Conservation (phyloP, 2,888 invertebrate species). For the Drosophila mimetica region DNA sequence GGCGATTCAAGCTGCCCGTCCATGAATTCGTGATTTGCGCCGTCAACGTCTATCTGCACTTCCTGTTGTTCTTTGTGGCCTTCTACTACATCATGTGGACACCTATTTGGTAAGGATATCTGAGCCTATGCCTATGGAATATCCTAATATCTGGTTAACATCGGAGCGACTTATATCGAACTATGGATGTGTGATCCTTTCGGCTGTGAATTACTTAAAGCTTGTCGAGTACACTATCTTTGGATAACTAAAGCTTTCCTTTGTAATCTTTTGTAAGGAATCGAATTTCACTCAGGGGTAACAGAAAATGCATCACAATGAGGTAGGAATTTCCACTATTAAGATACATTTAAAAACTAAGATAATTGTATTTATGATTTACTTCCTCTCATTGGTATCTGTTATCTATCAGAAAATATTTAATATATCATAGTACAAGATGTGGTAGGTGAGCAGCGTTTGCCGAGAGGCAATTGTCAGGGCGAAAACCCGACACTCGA, state of each 20-base stretch:
- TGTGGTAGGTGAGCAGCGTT: background rate
- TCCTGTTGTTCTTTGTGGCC: conserved; percentile 31
- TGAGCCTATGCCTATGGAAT: too few relatives aligned
- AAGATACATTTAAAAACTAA: too few relatives aligned
- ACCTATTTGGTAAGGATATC: background rate
- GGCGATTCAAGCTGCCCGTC: conserved; percentile 23
- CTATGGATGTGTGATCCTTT: background rate
- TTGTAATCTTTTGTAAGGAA: background rate
- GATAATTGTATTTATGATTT: too few relatives aligned
- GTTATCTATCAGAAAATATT: too few relatives aligned
- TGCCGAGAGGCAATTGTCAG: conserved; percentile 17
- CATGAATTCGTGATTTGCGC: conserved; percentile 33
- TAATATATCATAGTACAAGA: too few relatives aligned
- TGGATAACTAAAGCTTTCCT: background rate
- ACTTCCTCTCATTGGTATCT: too few relatives aligned
- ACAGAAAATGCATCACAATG: too few relatives aligned
- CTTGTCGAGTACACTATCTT: background rate
- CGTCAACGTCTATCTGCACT: conserved; percentile 28
- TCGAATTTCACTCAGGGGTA: too few relatives aligned
- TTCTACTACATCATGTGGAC: conserved; percentile 29
- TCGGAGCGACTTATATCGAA: background rate
- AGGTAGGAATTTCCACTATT: too few relatives aligned
- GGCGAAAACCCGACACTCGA: background rate
- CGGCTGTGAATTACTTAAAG: background rate
- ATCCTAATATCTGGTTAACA: background rate